Percentiles rank a stretch among this genome's conserved stretches.
Evolutionary conservation across 1,140 invertebrate species (phyloP).

Genomic region (Drosophila trapezifrons): DNA sequence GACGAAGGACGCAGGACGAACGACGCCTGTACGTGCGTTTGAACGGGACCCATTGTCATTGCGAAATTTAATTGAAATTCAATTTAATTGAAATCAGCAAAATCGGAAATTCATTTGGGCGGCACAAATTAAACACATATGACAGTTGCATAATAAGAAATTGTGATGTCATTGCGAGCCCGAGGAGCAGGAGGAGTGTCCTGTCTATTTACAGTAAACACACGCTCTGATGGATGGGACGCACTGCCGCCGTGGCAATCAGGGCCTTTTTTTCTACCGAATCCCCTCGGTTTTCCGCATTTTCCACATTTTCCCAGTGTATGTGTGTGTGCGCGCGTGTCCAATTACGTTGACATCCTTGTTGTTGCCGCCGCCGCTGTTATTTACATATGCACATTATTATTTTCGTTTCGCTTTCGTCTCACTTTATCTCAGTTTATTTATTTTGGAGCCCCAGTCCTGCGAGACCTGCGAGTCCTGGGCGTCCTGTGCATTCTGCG

Average conservation of each 20-base stretch:
- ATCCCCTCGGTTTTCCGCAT: slow-evolving; percentile 9
- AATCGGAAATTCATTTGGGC: slow-evolving; percentile 58
- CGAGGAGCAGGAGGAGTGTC: slow-evolving; percentile 1
- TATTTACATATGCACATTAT: slow-evolving; percentile 81
- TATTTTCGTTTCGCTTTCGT: slow-evolving; percentile 67
- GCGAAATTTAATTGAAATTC: slow-evolving; percentile 72
- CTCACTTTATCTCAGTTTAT: slow-evolving; percentile 74
- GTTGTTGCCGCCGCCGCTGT: slow-evolving; percentile 42
- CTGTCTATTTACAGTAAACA: slow-evolving; percentile 67
- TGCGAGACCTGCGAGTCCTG: slow-evolving; percentile 16
- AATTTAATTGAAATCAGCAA: slow-evolving; percentile 75
- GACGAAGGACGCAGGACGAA: too few relatives aligned
- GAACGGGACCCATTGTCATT: slow-evolving; percentile 11
- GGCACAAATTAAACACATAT: slow-evolving; percentile 73
- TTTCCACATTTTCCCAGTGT: slow-evolving; percentile 17
- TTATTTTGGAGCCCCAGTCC: slow-evolving; percentile 57
- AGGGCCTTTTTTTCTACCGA: slow-evolving; percentile 28
- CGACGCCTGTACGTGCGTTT: background rate
- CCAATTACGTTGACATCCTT: slow-evolving; percentile 75
- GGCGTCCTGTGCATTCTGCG: slow-evolving; percentile 14
- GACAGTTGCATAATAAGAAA: slow-evolving; percentile 75
- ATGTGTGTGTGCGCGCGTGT: slow-evolving; percentile 38
- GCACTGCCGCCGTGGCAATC: slow-evolving; percentile 31
- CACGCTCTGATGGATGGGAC: slow-evolving; percentile 37
- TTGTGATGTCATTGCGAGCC: slow-evolving; percentile 63